Conservation (phyloP, 2,113 vertebrate genomes). For the Pleuronectes platessa region DNA sequence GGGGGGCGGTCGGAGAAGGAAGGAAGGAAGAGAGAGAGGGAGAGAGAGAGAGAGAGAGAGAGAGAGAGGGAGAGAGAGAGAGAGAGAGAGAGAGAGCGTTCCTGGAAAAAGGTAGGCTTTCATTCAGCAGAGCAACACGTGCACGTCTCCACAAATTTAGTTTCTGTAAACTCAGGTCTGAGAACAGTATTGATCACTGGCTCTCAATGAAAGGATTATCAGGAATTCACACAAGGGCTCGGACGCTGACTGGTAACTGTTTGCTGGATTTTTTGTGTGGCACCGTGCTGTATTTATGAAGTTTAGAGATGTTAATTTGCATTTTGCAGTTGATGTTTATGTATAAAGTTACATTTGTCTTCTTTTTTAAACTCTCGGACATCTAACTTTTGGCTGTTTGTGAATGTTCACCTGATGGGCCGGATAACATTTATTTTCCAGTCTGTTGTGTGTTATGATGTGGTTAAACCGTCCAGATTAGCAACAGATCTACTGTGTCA, state of each 20-base stretch:
- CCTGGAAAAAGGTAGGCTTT: constrained; percentile 81
- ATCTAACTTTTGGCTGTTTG: constrained; percentile 1
- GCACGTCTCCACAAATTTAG: constrained; percentile 68
- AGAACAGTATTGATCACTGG: constrained; percentile 69
- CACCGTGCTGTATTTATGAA: constrained; percentile 7
- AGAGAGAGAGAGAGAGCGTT: constrained; percentile 66
- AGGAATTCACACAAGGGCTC: constrained; percentile 63
- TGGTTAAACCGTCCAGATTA: neutral
- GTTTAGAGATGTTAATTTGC: constrained; percentile 2
- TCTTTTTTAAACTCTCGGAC: neutral
- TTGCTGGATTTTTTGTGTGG: constrained; percentile 20
- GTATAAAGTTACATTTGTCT: constrained; percentile 13
- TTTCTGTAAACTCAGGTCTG: constrained; percentile 62
- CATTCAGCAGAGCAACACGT: constrained; percentile 81
- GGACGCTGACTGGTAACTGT: constrained; percentile 75
- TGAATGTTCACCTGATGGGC: neutral
- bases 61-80: constrained; percentile 61
- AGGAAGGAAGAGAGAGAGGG: constrained; percentile 54
- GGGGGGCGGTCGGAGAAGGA: constrained; percentile 39
- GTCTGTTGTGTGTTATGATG: neutral
- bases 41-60: constrained; percentile 66
- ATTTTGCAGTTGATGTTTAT: constrained; percentile 6
- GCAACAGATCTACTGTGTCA: neutral
- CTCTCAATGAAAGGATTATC: constrained; percentile 77
- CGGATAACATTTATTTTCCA: constrained; percentile 14